A percentile compares a stretch with the other conserved stretches of the same genome.
These are phyloP conservation scores for Alethe diademata DNA, from an alignment of 2,113 vertebrate genomes.

Conservation along the genomic window DNA sequence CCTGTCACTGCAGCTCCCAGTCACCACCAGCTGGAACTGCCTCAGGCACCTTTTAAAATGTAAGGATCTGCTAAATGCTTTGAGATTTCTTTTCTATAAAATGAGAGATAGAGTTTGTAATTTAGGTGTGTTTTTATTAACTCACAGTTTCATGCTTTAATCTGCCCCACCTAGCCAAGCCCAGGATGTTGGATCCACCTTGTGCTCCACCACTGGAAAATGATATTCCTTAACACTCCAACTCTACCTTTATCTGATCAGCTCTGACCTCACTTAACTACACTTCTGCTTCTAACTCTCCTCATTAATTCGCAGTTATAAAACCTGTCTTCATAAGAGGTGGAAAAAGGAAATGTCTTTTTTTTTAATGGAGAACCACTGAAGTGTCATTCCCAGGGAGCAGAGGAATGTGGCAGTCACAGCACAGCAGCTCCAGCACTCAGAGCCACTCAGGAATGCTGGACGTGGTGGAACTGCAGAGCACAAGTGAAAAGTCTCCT, in stretches of 20 bases:
- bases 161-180: not conserved
- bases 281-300: not conserved
- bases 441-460: not conserved
- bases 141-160: not conserved
- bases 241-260: not conserved
- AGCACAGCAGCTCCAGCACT: not conserved
- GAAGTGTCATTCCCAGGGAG: not conserved
- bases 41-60: not conserved
- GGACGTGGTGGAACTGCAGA: accelerated
- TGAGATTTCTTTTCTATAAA: not conserved
- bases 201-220: not conserved
- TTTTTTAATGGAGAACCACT: not conserved
- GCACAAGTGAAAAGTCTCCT: not conserved
- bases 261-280: not conserved
- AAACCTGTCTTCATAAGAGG: not conserved
- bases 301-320: not conserved
- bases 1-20: not conserved
- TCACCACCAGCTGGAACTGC: not conserved
- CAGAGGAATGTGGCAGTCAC: not conserved
- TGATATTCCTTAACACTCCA: not conserved
- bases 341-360: not conserved
- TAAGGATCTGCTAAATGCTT: not conserved
- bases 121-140: not conserved
- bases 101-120: not conserved
- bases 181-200: not conserved